phyloP scores from a whole-genome alignment of 2,888 invertebrate species.

The Drosophila monieri region DNA sequence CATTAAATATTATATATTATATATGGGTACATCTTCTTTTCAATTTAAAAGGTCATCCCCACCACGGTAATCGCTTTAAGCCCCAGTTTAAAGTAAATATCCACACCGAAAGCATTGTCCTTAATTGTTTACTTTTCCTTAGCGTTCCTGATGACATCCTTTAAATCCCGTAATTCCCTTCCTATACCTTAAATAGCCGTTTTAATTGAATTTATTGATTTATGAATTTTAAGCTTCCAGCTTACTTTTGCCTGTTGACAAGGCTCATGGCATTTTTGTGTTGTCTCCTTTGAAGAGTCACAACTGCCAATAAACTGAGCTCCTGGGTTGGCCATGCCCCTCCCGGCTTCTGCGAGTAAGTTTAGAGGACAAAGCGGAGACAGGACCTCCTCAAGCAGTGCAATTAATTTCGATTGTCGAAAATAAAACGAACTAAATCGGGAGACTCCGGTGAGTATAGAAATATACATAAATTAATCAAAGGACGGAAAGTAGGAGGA shows the following conservation, averaged over 20 bases:
- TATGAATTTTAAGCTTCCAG: conserved; percentile 36
- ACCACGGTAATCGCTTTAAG: conserved; percentile 5
- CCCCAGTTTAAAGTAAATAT: conserved; percentile 20
- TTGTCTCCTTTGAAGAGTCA: neutral
- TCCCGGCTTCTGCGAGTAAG: conserved; percentile 10
- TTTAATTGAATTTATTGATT: conserved; percentile 49
- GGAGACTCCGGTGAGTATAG: conserved; percentile 9
- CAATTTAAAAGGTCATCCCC: conserved; percentile 14
- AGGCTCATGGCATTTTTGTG: neutral
- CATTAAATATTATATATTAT: too few relatives aligned
- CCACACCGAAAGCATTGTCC: conserved; percentile 3
- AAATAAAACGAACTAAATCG: conserved; percentile 36
- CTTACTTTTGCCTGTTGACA: conserved; percentile 19
- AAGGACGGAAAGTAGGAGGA: conserved; percentile 29
- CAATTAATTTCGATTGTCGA: conserved; percentile 62
- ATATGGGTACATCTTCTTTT: neutral
- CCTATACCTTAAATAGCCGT: conserved; percentile 35
- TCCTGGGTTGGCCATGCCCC: conserved; percentile 23
- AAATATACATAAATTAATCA: conserved; percentile 35
- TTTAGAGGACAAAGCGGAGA: conserved; percentile 35
- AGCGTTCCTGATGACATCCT: conserved; percentile 11
- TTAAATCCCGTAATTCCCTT: conserved; percentile 19
- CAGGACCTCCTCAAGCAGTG: conserved; percentile 39
- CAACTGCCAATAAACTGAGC: conserved; percentile 13
- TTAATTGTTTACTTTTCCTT: neutral